phyloP scores from a whole-genome alignment of 2,888 invertebrate species.

The Bellardia pandia region DNA sequence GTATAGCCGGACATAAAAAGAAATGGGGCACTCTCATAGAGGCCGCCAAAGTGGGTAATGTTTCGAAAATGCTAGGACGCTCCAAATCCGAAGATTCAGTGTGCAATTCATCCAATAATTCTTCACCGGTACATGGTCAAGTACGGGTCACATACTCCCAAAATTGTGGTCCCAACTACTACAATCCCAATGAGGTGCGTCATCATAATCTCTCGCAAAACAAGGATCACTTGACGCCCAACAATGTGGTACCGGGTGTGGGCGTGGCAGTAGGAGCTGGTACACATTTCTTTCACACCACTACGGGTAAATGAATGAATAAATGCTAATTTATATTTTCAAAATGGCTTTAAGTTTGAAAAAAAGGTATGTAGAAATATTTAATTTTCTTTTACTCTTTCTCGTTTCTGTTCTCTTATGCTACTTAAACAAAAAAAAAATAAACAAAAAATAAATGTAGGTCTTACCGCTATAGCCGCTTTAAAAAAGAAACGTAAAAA shows the following conservation, averaged over 20 bases:
- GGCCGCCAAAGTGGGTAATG: constrained; percentile 92
- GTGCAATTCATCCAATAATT: constrained; percentile 86
- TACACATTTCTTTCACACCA: constrained; percentile 81
- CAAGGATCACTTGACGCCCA: constrained; percentile 65
- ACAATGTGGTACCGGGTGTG: constrained; percentile 40
- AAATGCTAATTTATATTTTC: constrained; percentile 25
- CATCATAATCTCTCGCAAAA: constrained; percentile 42
- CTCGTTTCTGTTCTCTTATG: constrained; percentile 7
- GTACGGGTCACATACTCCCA: constrained; percentile 85
- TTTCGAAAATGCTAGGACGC: constrained; percentile 91
- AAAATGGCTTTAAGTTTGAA: constrained; percentile 28
- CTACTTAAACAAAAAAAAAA: background rate
- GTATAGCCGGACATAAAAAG: constrained; percentile 88
- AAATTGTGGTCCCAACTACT: constrained; percentile 77
- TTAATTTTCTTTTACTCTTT: constrained; percentile 2
- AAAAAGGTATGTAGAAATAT: constrained; percentile 46
- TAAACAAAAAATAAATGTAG: constrained; percentile 70
- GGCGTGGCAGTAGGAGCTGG: constrained; percentile 73
- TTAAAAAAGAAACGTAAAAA: constrained; percentile 92
- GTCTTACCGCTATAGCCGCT: constrained; percentile 87
- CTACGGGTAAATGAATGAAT: constrained; percentile 78
- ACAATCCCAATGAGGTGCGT: constrained; percentile 67
- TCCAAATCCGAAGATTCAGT: constrained; percentile 94
- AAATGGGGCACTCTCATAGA: constrained; percentile 93
- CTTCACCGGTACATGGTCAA: constrained; percentile 88